Evolutionary conservation across 2,797 vertebrate genomes (phyloP).

Genomic region (Myotis myotis): DNA sequence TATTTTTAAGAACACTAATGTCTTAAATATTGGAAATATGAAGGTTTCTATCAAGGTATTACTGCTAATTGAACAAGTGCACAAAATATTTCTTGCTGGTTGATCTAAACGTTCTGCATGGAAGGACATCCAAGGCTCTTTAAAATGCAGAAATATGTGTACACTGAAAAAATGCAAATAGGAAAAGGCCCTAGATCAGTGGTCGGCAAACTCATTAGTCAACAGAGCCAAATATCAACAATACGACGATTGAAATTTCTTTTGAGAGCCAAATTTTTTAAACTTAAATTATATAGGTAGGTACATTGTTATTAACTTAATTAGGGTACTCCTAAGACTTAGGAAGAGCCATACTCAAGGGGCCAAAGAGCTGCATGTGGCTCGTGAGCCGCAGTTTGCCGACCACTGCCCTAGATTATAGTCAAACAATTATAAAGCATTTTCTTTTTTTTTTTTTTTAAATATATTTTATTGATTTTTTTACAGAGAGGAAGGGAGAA

Average conservation of each 20-base stretch:
- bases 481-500: no score
- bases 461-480: no score
- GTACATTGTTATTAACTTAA: no score
- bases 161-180: not conserved
- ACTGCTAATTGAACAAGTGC: not conserved
- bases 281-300: no score
- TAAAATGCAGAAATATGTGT: not conserved
- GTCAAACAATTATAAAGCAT: not conserved
- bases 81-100: conserved; percentile 7
- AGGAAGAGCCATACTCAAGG: no score
- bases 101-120: not conserved
- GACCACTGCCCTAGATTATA: not conserved
- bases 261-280: no score
- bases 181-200: not conserved
- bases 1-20: not conserved
- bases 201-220: no score
- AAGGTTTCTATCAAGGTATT: conserved; percentile 25
- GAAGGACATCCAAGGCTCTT: not conserved
- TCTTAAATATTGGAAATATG: not conserved
- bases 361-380: no score
- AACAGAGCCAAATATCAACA: no score
- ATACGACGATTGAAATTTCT: no score
- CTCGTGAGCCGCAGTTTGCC: no score
- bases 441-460: not conserved
- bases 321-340: no score